phyloP scores from a whole-genome alignment of 2,888 invertebrate genomes.

The Macrostomum cliftonense region DNA sequence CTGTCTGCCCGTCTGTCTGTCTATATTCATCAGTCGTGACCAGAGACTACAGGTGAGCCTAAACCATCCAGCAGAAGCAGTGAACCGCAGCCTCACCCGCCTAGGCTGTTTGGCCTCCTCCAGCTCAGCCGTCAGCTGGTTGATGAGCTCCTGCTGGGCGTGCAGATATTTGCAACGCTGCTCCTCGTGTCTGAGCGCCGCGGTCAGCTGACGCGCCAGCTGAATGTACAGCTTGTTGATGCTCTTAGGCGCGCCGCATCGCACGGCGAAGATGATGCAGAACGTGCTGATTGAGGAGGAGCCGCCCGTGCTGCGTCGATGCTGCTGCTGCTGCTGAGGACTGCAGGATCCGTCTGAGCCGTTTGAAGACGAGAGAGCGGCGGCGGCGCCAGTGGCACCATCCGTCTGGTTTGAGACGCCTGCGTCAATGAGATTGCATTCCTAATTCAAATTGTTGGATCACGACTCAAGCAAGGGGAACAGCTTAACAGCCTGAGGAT shows the following conservation, averaged over 20 bases:
- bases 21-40: no score
- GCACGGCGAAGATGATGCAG: conserved; percentile 36
- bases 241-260: conserved; percentile 72
- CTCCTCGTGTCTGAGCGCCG: conserved; percentile 70
- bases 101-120: no score
- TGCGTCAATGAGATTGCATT: no score
- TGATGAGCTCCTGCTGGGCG: conserved; percentile 68
- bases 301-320: conserved; percentile 40
- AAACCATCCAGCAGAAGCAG: no score
- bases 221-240: conserved; percentile 83
- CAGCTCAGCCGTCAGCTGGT: conserved; percentile 29
- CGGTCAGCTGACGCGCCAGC: conserved; percentile 54
- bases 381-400: no score
- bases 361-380: no score
- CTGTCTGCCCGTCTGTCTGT: no score
- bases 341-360: conserved; percentile 20
- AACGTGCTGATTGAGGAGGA: conserved; percentile 8
- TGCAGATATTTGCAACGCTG: conserved; percentile 67
- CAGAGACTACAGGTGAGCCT: no score
- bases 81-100: no score
- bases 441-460: no score
- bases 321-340: conserved; percentile 57
- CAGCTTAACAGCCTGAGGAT: no score
- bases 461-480: no score
- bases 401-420: conserved; percentile 11